A percentile compares a stretch with the other conserved stretches of the same genome.
phyloP scores from a whole-genome alignment of 1,140 invertebrate genomes.

The Apis laboriosa region DNA sequence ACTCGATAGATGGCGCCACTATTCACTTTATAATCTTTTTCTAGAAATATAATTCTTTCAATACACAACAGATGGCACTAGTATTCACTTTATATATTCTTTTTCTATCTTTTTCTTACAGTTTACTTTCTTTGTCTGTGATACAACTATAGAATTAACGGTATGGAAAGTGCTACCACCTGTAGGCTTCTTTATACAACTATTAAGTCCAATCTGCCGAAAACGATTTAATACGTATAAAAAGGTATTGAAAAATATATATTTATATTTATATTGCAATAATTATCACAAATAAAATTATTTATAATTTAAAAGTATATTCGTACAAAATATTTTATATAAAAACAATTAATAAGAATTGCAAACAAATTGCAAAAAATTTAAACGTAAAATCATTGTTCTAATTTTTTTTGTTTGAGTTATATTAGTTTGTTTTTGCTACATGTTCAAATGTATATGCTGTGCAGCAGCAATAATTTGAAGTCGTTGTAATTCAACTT shows the following conservation, averaged over 20 bases:
- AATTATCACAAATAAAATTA: not conserved
- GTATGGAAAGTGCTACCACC: constrained; percentile 29
- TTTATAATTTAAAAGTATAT: not conserved
- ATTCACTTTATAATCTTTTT: too few relatives aligned
- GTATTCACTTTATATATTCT: too few relatives aligned
- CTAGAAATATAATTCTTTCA: too few relatives aligned
- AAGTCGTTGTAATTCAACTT: constrained; percentile 64
- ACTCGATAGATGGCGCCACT: too few relatives aligned
- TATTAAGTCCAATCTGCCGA: not conserved
- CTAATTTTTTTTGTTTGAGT: too few relatives aligned
- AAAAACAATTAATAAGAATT: not conserved
- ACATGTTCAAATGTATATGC: constrained; percentile 58
- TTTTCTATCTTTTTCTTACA: too few relatives aligned
- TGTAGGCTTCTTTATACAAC: not conserved
- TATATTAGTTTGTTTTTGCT: not conserved
- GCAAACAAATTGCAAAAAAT: not conserved
- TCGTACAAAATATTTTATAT: not conserved
- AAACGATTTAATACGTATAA: not conserved
- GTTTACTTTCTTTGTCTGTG: too few relatives aligned
- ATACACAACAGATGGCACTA: too few relatives aligned
- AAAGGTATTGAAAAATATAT: too few relatives aligned
- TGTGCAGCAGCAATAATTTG: constrained; percentile 67
- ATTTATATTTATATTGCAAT: not conserved
- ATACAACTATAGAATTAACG: too few relatives aligned
- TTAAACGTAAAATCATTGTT: not conserved